Conservation (phyloP, 2,797 vertebrate species). For the Syngnathus acus region DNA sequence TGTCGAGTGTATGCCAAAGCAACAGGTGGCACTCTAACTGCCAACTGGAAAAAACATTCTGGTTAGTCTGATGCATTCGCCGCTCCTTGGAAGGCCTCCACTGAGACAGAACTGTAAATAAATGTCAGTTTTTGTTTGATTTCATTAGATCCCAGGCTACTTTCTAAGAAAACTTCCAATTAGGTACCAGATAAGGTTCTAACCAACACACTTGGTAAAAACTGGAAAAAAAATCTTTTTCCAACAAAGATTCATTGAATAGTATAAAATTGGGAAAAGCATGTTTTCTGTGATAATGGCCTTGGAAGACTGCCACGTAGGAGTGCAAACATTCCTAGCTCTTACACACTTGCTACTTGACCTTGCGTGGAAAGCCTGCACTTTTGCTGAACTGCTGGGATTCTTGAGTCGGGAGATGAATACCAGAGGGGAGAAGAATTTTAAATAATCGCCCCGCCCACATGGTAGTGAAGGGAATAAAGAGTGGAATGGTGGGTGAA, state of each 20-base stretch:
- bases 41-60: neutral
- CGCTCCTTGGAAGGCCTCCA: neutral
- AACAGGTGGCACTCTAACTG: neutral
- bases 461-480: neutral
- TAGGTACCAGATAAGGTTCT: too few species aligned
- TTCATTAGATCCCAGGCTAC: neutral
- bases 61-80: neutral
- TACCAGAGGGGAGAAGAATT: neutral
- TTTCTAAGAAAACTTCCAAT: too few species aligned
- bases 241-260: too few species aligned
- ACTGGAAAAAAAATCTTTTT: too few species aligned
- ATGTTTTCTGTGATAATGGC: neutral
- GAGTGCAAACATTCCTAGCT: constrained; percentile 27
- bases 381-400: constrained; percentile 31
- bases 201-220: too few species aligned
- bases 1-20: neutral
- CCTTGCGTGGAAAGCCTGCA: constrained; percentile 15
- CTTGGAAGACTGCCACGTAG: constrained; percentile 14
- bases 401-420: constrained; percentile 45
- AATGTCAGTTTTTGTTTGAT: neutral
- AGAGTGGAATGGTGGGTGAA: constrained; percentile 2
- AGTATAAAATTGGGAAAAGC: neutral
- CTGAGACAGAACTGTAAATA: neutral
- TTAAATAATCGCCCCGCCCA: neutral
- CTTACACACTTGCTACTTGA: constrained; percentile 16